phyloP scores from a whole-genome alignment of 2,113 vertebrate species.

The Campylorhamphus procurvoides region DNA sequence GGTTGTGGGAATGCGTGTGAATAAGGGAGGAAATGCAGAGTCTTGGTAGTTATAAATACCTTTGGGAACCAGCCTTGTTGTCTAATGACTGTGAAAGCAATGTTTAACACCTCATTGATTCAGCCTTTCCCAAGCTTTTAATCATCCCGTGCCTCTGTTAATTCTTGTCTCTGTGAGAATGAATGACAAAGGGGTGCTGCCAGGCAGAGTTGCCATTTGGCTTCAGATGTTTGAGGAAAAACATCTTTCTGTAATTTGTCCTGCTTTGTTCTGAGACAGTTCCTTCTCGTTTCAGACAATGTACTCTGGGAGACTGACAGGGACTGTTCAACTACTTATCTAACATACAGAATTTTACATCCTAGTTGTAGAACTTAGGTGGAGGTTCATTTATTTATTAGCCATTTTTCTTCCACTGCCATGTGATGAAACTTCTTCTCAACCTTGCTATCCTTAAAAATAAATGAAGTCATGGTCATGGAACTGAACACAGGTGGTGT shows the following conservation, averaged over 20 bases:
- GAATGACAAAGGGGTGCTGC: not conserved
- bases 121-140: not conserved
- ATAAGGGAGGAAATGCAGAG: not conserved
- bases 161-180: not conserved
- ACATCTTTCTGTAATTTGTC: not conserved
- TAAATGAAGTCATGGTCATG: not conserved
- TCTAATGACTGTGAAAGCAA: not conserved
- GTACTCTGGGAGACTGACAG: not conserved
- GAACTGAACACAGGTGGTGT: not conserved
- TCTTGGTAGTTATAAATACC: not conserved
- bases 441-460: not conserved
- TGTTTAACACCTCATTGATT: not conserved
- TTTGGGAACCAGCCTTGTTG: not conserved
- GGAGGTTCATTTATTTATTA: not conserved
- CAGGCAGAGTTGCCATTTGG: not conserved
- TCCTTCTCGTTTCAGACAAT: not conserved
- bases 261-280: not conserved
- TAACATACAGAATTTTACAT: not conserved
- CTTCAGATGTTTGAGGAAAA: not conserved
- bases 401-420: not conserved
- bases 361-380: not conserved
- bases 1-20: not conserved
- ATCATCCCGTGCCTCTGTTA: not conserved
- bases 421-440: not conserved
- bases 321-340: not conserved